A percentile compares a stretch with the other conserved stretches of the same genome.
phyloP scores from a whole-genome alignment of 2,113 vertebrate genomes.

The Bombycilla garrulus region DNA sequence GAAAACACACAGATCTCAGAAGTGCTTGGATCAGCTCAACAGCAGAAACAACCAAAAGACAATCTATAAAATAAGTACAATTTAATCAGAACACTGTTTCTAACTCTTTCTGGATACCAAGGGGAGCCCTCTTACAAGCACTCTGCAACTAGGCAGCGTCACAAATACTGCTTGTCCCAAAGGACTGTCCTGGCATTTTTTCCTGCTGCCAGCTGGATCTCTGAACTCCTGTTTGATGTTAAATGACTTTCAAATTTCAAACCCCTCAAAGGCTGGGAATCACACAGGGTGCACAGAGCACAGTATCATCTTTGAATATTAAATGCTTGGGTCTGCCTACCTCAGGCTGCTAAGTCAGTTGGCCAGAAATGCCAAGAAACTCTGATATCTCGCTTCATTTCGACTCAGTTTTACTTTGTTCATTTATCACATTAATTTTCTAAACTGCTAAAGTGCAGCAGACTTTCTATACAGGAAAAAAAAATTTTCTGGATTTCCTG shows the following conservation, averaged over 20 bases:
- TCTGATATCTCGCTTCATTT: neutral
- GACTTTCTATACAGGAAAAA: neutral
- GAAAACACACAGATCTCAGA: neutral
- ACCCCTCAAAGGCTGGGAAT: neutral
- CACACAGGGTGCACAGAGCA: neutral
- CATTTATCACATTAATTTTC: neutral
- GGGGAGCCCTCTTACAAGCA: neutral
- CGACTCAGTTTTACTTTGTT: neutral
- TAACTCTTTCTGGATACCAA: neutral
- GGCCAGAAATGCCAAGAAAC: neutral
- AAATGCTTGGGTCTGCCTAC: neutral
- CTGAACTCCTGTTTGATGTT: neutral
- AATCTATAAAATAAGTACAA: fast-evolving
- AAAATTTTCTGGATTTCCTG: neutral
- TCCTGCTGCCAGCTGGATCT: neutral
- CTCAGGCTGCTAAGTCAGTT: neutral
- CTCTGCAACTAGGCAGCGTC: neutral
- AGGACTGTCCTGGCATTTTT: neutral
- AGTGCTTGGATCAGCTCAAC: neutral
- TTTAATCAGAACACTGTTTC: neutral
- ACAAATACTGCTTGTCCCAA: fast-evolving
- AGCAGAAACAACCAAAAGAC: neutral
- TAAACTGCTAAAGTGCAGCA: neutral
- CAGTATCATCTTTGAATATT: neutral
- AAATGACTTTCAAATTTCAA: neutral